Evolutionary conservation across 2,113 vertebrate genomes (phyloP).

Genomic region (Ciconia maguari): DNA sequence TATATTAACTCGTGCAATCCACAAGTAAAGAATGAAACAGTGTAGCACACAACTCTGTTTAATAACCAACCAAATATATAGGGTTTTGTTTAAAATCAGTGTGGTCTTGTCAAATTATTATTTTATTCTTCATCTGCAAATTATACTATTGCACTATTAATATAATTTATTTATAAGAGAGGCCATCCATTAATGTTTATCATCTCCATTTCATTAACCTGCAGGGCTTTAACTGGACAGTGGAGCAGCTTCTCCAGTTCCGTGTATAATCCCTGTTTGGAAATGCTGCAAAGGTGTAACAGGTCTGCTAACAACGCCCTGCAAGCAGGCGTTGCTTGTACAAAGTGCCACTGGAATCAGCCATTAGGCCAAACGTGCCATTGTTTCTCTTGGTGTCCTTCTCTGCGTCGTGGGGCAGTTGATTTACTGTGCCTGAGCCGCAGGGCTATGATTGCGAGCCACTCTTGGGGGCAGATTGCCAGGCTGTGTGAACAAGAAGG

Average conservation of each 20-base stretch:
- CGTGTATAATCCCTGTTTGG: neutral
- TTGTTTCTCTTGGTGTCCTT: too few relatives aligned
- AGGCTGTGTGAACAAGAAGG: neutral
- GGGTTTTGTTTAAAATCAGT: neutral
- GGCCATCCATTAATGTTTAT: neutral
- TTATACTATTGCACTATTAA: neutral
- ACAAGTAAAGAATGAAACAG: neutral
- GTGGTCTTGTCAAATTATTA: neutral
- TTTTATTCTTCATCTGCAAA: neutral
- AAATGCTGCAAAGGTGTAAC: neutral
- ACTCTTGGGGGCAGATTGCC: neutral
- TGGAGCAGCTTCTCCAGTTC: neutral
- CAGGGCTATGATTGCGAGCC: neutral
- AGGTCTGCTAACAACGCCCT: neutral
- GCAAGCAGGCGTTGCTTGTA: neutral
- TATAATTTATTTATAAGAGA: neutral
- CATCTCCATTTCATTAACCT: neutral
- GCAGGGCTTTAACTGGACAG: neutral
- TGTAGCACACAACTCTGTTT: neutral
- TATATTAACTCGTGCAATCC: neutral
- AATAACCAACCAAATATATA: neutral
- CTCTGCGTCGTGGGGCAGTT: accelerated
- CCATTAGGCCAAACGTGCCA: too few relatives aligned
- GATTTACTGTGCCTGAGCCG: neutral
- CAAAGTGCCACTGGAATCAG: neutral